Evolutionary conservation across 1,140 invertebrate species (phyloP), one percentile per base, ranked within the genome.

Genomic region (Octopus sinensis): DNA sequence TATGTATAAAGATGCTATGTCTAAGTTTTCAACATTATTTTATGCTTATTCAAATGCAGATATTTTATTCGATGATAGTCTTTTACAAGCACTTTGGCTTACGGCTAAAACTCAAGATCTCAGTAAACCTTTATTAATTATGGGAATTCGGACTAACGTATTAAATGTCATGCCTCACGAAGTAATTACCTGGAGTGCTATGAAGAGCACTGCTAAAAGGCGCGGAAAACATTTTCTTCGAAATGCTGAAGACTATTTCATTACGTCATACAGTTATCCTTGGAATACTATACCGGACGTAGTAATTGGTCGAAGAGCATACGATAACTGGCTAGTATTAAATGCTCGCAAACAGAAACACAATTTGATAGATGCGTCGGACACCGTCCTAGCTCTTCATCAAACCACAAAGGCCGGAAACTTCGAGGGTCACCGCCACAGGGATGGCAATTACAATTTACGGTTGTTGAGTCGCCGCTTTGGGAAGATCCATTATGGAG

Each of bases 301-400:
- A 53, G 86, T 88, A 5, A 83, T 88, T 56, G 87, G 87, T 7
- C 79, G 86, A 53, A 76, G 81, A 10, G 86, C 81, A 2, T 87
- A 86, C 77, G 87, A 88, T 78, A 88, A 88, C 76, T 88, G 84
- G 84, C 79, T 88, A 30, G 85, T 88, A 0, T 79, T 82, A 53
- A 82, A 84, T 79, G 80, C 86, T 6, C 80, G 83, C 23, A 78
- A 82, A 68, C 30, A 76, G 43, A 82, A 86, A 30, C 52, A 83
- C 51, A 78, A 79, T 75, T 83, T 86, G 12, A 83, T 88, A 62
- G 87, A 87, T 78, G 79, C 79, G 10, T 82, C 87, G 53, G 79
- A 79, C n/a, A 86, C 87, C 2, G 10, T 86, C 10, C 79, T 84
- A 6, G 87, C 87, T 9, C 82, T 87, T 7, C 87, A 88, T 71